Percentiles rank a stretch among this genome's conserved stretches.
Evolutionary conservation across 2,888 invertebrate species (phyloP).

Genomic region (Taenaris catops): DNA sequence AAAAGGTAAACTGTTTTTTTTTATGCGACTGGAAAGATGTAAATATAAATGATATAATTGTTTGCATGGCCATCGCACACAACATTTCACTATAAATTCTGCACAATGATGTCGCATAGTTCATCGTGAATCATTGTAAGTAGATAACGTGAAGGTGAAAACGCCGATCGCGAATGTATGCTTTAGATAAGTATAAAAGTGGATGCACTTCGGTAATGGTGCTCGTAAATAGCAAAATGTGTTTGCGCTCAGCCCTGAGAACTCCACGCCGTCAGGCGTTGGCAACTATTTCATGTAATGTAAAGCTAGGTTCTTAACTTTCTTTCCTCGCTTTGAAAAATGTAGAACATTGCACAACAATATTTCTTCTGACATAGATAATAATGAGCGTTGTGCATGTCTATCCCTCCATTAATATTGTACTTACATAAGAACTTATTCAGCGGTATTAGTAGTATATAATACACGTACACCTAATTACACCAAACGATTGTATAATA

Average conservation of each 20-base stretch:
- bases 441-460: no score
- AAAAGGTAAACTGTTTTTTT: no score
- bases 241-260: conserved; percentile 5
- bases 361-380: no score
- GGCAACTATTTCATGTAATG: no score
- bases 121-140: conserved; percentile 15
- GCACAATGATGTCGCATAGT: conserved; percentile 7
- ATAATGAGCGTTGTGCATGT: no score
- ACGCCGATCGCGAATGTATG: conserved; percentile 42
- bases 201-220: conserved; percentile 44
- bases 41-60: conserved; percentile 12
- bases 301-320: no score
- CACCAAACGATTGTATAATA: no score
- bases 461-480: no score
- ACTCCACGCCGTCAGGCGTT: background rate
- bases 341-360: no score
- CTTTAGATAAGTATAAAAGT: conserved; percentile 59
- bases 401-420: no score
- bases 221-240: conserved; percentile 33
- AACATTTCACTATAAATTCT: conserved; percentile 16
- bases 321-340: no score
- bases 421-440: no score
- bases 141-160: conserved; percentile 17
- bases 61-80: conserved; percentile 15
- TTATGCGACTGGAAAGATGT: background rate